These are phyloP conservation scores for Elgaria multicarinata DNA, from an alignment of 2,113 vertebrate genomes.

Conservation along the genomic window DNA sequence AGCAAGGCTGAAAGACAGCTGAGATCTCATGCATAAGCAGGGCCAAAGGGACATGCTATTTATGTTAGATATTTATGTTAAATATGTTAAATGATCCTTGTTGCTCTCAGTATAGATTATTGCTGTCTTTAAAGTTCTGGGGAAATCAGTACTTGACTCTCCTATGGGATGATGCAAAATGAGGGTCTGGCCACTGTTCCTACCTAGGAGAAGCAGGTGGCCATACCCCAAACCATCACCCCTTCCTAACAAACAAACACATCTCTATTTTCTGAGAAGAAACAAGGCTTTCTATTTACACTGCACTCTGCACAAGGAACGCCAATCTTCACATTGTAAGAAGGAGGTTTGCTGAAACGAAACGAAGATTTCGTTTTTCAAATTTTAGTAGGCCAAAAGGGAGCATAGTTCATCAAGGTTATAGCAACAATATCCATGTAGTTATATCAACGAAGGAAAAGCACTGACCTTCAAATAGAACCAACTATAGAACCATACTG, in stretches of 20 bases:
- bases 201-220: neutral
- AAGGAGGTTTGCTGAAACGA: neutral
- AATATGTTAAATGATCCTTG: neutral
- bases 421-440: neutral
- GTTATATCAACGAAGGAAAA: neutral
- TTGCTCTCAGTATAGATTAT: neutral
- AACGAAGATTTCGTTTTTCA: neutral
- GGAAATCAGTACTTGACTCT: neutral
- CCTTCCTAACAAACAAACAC: neutral
- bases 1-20: neutral
- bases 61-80: neutral
- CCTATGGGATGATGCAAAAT: neutral
- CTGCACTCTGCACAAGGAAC: neutral
- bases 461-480: neutral
- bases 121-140: neutral
- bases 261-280: neutral
- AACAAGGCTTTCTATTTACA: neutral
- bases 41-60: neutral
- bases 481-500: neutral
- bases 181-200: neutral
- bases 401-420: neutral
- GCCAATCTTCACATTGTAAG: too few species aligned
- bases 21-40: neutral
- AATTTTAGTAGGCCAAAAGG: neutral
- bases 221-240: neutral